A percentile compares a stretch with the other conserved stretches of the same genome.
These are phyloP conservation scores for Nesidiocoris tenuis DNA, from an alignment of 2,888 invertebrate genomes.

Conservation along the genomic window DNA sequence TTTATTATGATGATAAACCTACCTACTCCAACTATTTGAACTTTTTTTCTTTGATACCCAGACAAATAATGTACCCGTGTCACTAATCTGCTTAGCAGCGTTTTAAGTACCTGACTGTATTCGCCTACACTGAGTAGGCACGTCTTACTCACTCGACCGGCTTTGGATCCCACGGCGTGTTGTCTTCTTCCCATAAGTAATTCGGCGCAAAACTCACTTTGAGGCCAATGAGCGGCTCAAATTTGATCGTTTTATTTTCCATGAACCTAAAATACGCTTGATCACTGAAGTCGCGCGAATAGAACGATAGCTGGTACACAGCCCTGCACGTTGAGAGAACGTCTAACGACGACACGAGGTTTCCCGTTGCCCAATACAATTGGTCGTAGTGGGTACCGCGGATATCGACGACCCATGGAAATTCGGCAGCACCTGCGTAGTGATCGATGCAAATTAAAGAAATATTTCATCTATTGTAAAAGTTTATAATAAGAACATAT, in stretches of 20 bases:
- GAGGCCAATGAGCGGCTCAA: background rate
- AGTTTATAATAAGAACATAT: background rate
- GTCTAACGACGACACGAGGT: background rate
- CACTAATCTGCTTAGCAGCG: too few relatives aligned
- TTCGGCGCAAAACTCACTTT: background rate
- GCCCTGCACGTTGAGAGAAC: slow-evolving; percentile 7
- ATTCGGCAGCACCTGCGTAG: slow-evolving; percentile 4
- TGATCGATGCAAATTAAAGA: too few relatives aligned
- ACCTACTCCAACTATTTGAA: too few relatives aligned
- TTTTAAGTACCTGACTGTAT: too few relatives aligned
- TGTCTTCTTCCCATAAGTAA: background rate
- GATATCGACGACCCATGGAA: slow-evolving; percentile 8
- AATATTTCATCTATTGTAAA: background rate
- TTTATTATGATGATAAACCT: too few relatives aligned
- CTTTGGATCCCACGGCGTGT: too few relatives aligned
- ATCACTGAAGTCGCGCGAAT: background rate
- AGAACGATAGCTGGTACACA: background rate
- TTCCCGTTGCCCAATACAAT: background rate
- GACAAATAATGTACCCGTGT: too few relatives aligned
- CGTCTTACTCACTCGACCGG: too few relatives aligned
- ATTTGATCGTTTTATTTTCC: background rate
- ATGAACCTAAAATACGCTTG: background rate
- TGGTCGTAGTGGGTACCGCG: background rate
- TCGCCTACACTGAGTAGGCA: too few relatives aligned
- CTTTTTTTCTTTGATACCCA: too few relatives aligned